Evolutionary conservation across 2,888 invertebrate species (phyloP), one percentile per base, ranked within the genome.

Genomic region (Xiphydria camelus): DNA sequence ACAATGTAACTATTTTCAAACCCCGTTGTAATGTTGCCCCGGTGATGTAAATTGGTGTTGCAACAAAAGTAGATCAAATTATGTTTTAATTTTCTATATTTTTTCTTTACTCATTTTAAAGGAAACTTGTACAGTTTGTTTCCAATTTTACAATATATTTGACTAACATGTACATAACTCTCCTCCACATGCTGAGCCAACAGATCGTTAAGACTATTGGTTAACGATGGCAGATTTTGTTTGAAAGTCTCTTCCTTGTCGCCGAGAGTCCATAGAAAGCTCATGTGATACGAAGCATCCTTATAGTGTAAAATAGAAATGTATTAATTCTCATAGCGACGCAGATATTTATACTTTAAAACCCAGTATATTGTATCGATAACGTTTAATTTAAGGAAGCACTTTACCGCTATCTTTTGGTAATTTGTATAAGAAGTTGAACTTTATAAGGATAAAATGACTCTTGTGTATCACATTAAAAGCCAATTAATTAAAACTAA

Each of bases 201-300:
- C 37, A 77, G 60, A 25, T 76, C 61, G 7, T 69, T 51, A 39
- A 82, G 65, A 35, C 68, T 68, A 6, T 68, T 51, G 65, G 82
- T 81, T n/a, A 88, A 68, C 22, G 76, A 59, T 1, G 80, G 75
- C 47, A 85, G 63, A 49, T 80, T 64, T 20, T 66, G 53, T 38
- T 70, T 75, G 7, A 88, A 63, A 48, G 79, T 66, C 15, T 76
- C 63, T 58, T 80, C 79, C 54, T 82, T 77, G 73, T 91, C 83
- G 1, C 90, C 91, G 41, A 85, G 77, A 48, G 84, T 82, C 91
- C 93, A 94, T 7, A 87, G 78, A 54, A 94, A 78, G 68, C 94
- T 94, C 62, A 90, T 81, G 68, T 94, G 94, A 76, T 89, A 91
- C 2, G 89, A 89, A 14, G 90, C 87, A 67, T 89, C 80, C 91